Evolutionary conservation across 2,888 invertebrate genomes (phyloP).

Genomic region (Apotomis capreana): DNA sequence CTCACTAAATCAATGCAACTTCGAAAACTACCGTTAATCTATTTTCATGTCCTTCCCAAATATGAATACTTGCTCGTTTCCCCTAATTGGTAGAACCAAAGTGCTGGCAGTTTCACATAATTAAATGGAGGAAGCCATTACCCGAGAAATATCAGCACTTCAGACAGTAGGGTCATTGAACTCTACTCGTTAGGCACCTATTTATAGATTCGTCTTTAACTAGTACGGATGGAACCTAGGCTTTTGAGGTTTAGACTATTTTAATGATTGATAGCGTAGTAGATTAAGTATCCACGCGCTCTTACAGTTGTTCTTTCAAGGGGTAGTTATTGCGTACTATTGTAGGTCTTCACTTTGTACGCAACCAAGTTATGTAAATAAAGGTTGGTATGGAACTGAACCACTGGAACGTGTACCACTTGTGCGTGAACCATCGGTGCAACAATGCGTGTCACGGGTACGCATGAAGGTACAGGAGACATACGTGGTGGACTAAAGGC

Average conservation of each 20-base stretch:
- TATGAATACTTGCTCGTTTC: slow-evolving; percentile 13
- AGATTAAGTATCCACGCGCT: no score
- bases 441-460: no score
- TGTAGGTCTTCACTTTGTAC: no score
- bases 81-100: slow-evolving; percentile 28
- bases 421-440: no score
- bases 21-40: slow-evolving; percentile 27
- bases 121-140: slow-evolving; percentile 34
- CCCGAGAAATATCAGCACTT: slow-evolving; percentile 28
- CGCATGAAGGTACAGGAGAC: no score
- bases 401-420: no score
- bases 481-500: no score
- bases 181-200: slow-evolving; percentile 4
- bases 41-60: slow-evolving; percentile 26
- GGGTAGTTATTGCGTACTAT: no score
- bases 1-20: slow-evolving; percentile 13
- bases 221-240: not conserved
- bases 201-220: not conserved
- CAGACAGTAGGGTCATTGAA: slow-evolving; percentile 20
- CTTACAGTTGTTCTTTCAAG: no score
- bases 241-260: not conserved
- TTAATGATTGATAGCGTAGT: not conserved
- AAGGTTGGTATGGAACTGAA: no score
- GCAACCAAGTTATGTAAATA: no score
- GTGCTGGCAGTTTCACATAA: slow-evolving; percentile 27